Base-by-base conservation (phyloP, 2,888 invertebrate genomes). In the Lasioglossum villosulum region DNA sequence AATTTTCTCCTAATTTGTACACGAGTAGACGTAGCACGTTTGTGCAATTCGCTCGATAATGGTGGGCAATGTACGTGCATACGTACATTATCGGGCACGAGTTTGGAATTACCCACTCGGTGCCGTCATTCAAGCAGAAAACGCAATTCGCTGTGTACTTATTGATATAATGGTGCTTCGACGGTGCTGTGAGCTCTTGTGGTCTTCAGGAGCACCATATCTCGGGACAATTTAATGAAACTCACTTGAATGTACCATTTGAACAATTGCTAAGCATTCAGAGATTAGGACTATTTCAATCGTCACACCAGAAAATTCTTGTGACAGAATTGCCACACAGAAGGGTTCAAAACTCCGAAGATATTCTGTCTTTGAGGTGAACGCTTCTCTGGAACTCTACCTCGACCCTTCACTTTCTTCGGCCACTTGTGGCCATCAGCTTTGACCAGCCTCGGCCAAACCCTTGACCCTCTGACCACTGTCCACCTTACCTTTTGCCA, bases 1-100 rank as follows among this genome's bases (percentile, higher is more conserved):
- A 39, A 80, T 80, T 80, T 77, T 71, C 80, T 77, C 56, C 59
- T 80, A 59, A 77, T 80, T 77, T 14, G 77, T 39, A 10, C 48
- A 12, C 45, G 30, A 16, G 34, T 16, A 8, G 34, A 12, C 63
- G 2, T 4, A 6, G 45, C 71, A n/a, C 48, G 48, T 71, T 71
- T 30, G 10, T 77, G 59, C 37, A 14, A 16, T 37, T 48, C 45
- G 34, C 30, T n/a, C 71, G 27, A 80, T 16, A 27, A 42, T 23
- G 23, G 30, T 14, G 59, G 63, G 59, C 34, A 39, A 70, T 45
- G 59, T 5, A 66, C 66, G 30, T 10, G 23, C 45, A 37, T 37
- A 66, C 34, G 30, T 34, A 34, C 42, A 45, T n/a, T 6, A 16
- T 23, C 23, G 19, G 27, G 30, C 27, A 59, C 77, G 70, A 48